A percentile compares a stretch with the other conserved stretches of the same genome.
Evolutionary conservation across 2,113 vertebrate species (phyloP).

Genomic region (Laterallus jamaicensis): DNA sequence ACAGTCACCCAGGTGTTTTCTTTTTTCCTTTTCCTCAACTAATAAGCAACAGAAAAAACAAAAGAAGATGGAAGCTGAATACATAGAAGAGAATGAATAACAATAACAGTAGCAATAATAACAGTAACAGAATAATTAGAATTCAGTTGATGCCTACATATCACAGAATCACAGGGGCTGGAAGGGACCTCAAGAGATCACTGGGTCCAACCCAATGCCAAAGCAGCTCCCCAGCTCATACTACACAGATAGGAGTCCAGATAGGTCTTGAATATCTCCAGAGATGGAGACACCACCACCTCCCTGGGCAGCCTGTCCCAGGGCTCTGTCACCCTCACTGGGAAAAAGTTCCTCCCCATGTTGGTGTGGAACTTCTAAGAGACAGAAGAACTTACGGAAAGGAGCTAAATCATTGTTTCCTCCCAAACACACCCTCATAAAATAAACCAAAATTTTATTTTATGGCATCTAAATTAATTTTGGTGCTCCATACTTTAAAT

Average conservation of each 20-base stretch:
- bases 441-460: not conserved
- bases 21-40: not conserved
- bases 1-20: no score
- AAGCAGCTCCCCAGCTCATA: no score
- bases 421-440: rapidly evolving
- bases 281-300: no score
- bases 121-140: not conserved
- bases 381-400: not conserved
- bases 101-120: not conserved
- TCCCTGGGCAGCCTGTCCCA: no score
- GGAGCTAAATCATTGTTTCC: not conserved
- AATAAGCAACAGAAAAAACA: not conserved
- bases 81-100: not conserved
- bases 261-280: no score
- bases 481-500: not conserved
- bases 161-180: no score
- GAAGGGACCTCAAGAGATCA: no score
- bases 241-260: no score
- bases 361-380: no score
- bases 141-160: not conserved
- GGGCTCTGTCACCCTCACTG: no score
- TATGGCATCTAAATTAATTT: not conserved
- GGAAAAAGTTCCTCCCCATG: no score
- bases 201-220: no score
- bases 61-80: not conserved